Conservation (phyloP, 2,797 vertebrate genomes). For the Tragopan temminckii region DNA sequence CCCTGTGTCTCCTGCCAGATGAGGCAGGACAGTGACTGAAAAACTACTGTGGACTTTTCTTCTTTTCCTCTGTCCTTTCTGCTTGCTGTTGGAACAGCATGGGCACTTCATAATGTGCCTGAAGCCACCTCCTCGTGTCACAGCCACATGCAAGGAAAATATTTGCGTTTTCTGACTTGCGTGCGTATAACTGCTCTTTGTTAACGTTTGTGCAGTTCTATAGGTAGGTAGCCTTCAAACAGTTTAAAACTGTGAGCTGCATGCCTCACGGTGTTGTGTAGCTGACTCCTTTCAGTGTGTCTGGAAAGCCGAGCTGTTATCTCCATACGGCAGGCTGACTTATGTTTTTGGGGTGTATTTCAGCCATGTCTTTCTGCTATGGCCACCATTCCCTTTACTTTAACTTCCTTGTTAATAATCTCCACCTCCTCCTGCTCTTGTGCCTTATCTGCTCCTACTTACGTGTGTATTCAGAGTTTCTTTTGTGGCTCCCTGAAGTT, state of each 20-base stretch:
- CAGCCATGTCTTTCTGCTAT: neutral
- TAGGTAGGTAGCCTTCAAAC: neutral
- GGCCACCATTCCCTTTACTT: neutral
- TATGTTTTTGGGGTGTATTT: neutral
- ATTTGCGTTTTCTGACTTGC: neutral
- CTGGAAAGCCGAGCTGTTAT: neutral
- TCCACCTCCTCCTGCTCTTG: neutral
- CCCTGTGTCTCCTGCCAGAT: neutral
- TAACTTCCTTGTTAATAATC: neutral
- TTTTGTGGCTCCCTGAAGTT: neutral
- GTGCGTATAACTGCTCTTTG: fast-evolving
- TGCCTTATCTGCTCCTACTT: neutral
- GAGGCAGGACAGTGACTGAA: neutral
- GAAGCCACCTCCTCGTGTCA: neutral
- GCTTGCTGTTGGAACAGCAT: neutral
- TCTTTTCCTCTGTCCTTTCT: neutral
- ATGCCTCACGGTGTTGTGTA: neutral
- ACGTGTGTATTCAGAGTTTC: neutral
- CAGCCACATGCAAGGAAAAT: fast-evolving
- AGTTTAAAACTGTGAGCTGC: neutral
- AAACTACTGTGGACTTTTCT: neutral
- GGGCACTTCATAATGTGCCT: fast-evolving
- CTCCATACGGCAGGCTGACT: neutral
- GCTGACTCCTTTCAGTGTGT: neutral
- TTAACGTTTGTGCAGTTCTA: neutral